Percentiles rank a stretch among this genome's conserved stretches.
phyloP scores from a whole-genome alignment of 2,113 vertebrate species.

The Charina bottae region DNA sequence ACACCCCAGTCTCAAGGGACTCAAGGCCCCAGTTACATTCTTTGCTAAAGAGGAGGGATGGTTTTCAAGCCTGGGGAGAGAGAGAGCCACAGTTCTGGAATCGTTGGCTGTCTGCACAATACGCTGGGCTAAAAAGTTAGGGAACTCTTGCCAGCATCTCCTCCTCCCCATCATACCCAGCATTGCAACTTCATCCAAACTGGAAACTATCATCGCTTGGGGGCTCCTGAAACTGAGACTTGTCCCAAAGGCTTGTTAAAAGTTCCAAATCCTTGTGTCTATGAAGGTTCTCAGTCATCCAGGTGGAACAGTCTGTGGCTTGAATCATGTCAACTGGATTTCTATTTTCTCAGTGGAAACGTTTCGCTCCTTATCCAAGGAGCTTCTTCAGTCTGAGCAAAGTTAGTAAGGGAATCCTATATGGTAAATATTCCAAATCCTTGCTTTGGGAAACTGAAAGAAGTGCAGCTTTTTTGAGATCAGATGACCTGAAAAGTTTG shows the following conservation, averaged over 20 bases:
- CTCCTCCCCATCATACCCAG: not conserved
- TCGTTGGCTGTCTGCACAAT: not conserved
- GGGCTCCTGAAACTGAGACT: not conserved
- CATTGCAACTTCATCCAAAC: not conserved
- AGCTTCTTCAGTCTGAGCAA: too few relatives aligned
- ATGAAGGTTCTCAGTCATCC: too few relatives aligned
- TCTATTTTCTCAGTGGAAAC: too few relatives aligned
- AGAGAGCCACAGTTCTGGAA: not conserved
- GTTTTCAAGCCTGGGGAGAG: not conserved
- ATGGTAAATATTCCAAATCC: not conserved
- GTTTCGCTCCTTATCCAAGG: too few relatives aligned
- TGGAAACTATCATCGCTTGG: not conserved
- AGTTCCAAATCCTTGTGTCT: not conserved
- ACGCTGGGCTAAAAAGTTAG: not conserved
- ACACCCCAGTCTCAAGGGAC: too few relatives aligned
- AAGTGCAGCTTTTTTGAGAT: not conserved
- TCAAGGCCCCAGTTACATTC: too few relatives aligned
- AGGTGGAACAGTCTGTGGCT: too few relatives aligned
- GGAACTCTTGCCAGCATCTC: not conserved
- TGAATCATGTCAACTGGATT: too few relatives aligned
- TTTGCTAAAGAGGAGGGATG: too few relatives aligned
- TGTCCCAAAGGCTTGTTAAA: not conserved
- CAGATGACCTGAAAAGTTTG: not conserved
- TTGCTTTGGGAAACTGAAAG: not conserved
- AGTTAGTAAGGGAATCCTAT: too few relatives aligned